Evolutionary conservation across 2,888 invertebrate species (phyloP).

Genomic region (Pseudoips prasinana): DNA sequence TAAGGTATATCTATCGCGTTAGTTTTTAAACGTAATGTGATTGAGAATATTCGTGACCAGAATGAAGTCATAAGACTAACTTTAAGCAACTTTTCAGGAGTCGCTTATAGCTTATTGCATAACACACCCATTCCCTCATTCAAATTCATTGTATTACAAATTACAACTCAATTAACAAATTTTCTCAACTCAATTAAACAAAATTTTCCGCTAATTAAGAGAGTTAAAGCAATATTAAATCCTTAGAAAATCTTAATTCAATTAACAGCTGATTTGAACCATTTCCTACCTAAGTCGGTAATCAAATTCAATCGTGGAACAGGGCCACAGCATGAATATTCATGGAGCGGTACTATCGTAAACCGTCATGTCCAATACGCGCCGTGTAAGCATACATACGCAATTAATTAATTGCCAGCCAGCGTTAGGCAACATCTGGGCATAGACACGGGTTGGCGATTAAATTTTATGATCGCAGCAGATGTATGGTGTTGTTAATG

Average conservation of each 20-base stretch:
- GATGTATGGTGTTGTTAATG: constrained; percentile 62
- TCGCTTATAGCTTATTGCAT: too few relatives aligned
- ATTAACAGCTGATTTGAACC: constrained; percentile 28
- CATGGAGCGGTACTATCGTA: constrained; percentile 54
- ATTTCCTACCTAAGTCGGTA: constrained; percentile 24
- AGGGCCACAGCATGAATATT: constrained; percentile 62
- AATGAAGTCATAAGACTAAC: too few relatives aligned
- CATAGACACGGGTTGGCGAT: constrained; percentile 55
- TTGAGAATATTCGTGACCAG: too few relatives aligned
- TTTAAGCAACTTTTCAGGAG: too few relatives aligned
- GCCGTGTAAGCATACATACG: constrained; percentile 60
- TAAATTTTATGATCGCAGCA: constrained; percentile 71
- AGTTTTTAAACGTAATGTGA: too few relatives aligned
- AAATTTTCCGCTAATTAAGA: constrained; percentile 9
- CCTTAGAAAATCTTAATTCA: constrained; percentile 21
- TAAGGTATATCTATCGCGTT: too few relatives aligned
- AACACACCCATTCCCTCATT: too few relatives aligned
- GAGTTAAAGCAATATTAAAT: constrained; percentile 24
- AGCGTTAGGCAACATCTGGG: constrained; percentile 67
- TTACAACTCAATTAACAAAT: neutral
- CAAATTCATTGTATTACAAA: neutral
- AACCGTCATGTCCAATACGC: constrained; percentile 67
- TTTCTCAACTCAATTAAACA: neutral
- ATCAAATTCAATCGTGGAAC: constrained; percentile 58
- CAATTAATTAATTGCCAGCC: constrained; percentile 73